A percentile compares a stretch with the other conserved stretches of the same genome.
phyloP scores from a whole-genome alignment of 2,797 vertebrate species.

The Phyllotis vaccarum region DNA sequence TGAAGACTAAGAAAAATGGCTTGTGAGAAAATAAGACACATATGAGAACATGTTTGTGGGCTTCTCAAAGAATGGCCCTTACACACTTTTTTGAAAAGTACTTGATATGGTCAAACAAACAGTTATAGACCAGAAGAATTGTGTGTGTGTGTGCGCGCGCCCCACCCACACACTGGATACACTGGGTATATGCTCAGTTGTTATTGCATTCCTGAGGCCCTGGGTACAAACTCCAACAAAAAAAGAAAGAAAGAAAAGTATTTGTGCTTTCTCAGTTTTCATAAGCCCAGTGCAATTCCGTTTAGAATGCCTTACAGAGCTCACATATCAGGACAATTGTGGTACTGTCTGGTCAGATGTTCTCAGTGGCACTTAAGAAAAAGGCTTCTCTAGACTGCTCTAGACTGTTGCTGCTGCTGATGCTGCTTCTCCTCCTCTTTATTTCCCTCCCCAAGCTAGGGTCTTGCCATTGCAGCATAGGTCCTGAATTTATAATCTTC shows the following conservation, averaged over 20 bases:
- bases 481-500: neutral
- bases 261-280: neutral
- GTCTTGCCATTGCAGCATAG: neutral
- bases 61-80: neutral
- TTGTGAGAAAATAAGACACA: neutral
- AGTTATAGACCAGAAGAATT: neutral
- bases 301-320: neutral
- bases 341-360: too few species aligned
- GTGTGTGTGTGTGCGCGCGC: neutral
- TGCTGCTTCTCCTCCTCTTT: neutral
- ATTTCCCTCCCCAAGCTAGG: neutral
- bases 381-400: neutral
- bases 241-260: neutral
- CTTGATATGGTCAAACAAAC: neutral
- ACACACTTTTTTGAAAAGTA: neutral
- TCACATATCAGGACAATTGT: fast-evolving
- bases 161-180: too few species aligned
- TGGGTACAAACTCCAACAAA: neutral
- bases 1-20: neutral
- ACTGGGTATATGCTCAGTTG: neutral
- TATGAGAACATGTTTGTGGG: neutral
- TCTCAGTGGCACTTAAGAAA: neutral
- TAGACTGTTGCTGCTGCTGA: neutral
- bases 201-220: neutral
- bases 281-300: too few species aligned